phyloP scores from a whole-genome alignment of 2,113 vertebrate species.

The Tichodroma muraria region DNA sequence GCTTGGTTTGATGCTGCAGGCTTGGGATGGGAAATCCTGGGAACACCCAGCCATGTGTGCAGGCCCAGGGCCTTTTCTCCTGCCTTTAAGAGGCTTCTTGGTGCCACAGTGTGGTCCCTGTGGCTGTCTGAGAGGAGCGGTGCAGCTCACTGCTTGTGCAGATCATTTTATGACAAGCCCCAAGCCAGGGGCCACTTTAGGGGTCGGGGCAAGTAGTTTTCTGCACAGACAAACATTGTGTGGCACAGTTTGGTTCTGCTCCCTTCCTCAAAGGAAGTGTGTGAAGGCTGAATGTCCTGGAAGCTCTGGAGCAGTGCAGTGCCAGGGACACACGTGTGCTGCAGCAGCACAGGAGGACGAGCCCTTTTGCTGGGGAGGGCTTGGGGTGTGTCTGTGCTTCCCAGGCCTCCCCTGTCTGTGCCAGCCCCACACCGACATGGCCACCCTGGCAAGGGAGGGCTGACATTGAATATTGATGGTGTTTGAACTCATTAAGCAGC shows the following conservation, averaged over 20 bases:
- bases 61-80: not conserved
- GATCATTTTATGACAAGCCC: not conserved
- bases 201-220: not conserved
- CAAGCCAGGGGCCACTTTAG: not conserved
- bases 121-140: not conserved
- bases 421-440: not conserved
- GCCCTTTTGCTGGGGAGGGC: not conserved
- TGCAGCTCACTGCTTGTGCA: not conserved
- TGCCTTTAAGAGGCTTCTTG: not conserved
- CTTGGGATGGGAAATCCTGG: not conserved
- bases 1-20: not conserved
- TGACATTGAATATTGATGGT: not conserved
- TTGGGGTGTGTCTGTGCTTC: not conserved
- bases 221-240: not conserved
- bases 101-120: not conserved
- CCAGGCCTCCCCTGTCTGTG: no score
- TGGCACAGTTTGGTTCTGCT: not conserved
- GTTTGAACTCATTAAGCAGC: slow-evolving; percentile 16
- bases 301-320: not conserved
- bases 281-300: not conserved
- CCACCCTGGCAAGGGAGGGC: not conserved
- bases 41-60: not conserved
- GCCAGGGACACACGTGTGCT: rapidly evolving
- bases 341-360: not conserved
- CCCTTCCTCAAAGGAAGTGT: not conserved